Conservation (phyloP, 37 sponge, comb jelly and placozoan genomes). For the Hormiphora californensis region DNA sequence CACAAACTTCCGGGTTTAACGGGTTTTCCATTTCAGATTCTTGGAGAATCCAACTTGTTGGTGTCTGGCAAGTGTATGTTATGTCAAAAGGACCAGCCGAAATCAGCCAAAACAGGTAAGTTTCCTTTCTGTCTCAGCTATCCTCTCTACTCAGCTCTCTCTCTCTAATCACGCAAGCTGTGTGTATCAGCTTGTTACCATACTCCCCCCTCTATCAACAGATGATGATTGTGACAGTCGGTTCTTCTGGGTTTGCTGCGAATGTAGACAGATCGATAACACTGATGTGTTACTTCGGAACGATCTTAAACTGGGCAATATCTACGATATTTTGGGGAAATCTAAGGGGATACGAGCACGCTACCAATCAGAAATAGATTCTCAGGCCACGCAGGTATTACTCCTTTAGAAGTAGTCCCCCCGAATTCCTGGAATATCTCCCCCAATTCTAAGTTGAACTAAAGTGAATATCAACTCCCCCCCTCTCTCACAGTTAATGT, state of each 20-base stretch:
- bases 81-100: constrained; percentile 31
- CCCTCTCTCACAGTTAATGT: constrained; percentile 1
- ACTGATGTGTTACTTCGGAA: constrained; percentile 27
- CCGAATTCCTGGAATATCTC: neutral
- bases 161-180: no score
- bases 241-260: constrained; percentile 54
- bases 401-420: neutral
- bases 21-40: no score
- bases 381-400: constrained; percentile 22
- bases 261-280: constrained; percentile 46
- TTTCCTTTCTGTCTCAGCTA: neutral
- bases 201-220: neutral
- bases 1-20: no score
- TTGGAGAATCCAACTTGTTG: neutral
- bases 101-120: constrained; percentile 36
- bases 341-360: neutral
- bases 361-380: constrained; percentile 24
- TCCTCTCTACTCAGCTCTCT: neutral
- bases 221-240: neutral
- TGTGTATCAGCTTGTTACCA: neutral
- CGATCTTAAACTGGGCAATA: constrained; percentile 16
- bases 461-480: neutral
- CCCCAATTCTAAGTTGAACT: neutral
- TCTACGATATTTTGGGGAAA: constrained; percentile 30
- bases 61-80: constrained; percentile 6